Percentiles rank a stretch among this genome's conserved stretches.
Evolutionary conservation across 1,140 invertebrate genomes (phyloP).

Genomic region (Delia radicum): DNA sequence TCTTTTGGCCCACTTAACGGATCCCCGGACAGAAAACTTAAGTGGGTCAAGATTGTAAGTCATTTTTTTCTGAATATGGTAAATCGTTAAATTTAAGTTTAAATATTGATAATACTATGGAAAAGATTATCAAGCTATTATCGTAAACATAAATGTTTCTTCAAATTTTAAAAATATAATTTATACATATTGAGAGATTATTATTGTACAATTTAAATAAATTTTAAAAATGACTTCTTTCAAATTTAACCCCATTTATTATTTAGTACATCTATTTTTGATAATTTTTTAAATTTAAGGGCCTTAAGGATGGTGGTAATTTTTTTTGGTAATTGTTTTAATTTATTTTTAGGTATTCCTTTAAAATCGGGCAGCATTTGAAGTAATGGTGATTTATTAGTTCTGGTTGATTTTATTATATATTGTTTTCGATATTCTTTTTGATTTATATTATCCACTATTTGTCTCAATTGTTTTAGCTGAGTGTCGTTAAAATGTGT

Average conservation of each 20-base stretch:
- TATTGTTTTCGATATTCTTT: too few relatives aligned
- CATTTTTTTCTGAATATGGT: conserved; percentile 46
- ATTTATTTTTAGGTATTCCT: neutral
- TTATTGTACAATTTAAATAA: neutral
- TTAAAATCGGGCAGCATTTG: too few relatives aligned
- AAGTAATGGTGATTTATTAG: too few relatives aligned
- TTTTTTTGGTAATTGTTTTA: neutral
- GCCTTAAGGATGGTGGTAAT: conserved; percentile 38
- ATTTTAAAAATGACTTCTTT: neutral
- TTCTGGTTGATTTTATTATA: too few relatives aligned
- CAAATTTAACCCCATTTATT: neutral
- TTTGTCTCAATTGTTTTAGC: conserved; percentile 36
- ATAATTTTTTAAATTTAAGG: conserved; percentile 31
- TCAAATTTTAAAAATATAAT: too few relatives aligned
- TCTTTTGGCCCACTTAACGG: conserved; percentile 42
- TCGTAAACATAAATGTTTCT: too few relatives aligned
- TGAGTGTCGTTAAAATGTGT: conserved; percentile 39
- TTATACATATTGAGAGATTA: too few relatives aligned
- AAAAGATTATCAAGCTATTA: conserved; percentile 34
- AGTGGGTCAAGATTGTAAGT: conserved; percentile 44
- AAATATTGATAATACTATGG: conserved; percentile 44
- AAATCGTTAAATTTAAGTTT: conserved; percentile 42
- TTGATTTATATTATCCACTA: conserved; percentile 26
- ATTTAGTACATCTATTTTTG: conserved; percentile 21
- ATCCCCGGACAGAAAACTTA: conserved; percentile 44